Percentiles rank a stretch among this genome's conserved stretches.
Conservation (phyloP, 2,888 invertebrate genomes). For the Amblyjoppa proteus region DNA sequence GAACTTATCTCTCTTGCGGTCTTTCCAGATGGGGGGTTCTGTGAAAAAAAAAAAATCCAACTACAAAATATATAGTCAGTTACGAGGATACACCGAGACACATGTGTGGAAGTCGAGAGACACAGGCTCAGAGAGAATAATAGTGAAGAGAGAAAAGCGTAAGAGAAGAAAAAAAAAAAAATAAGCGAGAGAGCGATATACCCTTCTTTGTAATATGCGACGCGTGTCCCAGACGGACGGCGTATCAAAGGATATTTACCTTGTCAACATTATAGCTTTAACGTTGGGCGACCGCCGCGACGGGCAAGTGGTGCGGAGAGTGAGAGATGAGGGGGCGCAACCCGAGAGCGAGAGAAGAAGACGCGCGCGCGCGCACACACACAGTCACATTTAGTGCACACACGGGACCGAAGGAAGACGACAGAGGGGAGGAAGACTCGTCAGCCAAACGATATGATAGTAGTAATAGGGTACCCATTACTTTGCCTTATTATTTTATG, state of each 20-base stretch:
- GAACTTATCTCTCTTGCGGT: conserved; percentile 58
- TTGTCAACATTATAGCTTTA: conserved; percentile 80
- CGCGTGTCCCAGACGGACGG: conserved; percentile 81
- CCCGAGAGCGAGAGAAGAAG: conserved; percentile 23
- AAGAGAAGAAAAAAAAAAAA: conserved; percentile 32
- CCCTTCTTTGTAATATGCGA: conserved; percentile 70
- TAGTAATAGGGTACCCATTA: conserved; percentile 78
- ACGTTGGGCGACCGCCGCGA: conserved; percentile 52
- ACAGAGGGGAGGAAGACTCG: conserved; percentile 65
- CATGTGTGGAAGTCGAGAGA: conserved; percentile 36
- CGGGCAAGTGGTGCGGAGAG: conserved; percentile 55
- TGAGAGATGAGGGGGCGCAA: conserved; percentile 38
- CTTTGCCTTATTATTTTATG: conserved; percentile 80
- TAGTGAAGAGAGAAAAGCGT: conserved; percentile 30
- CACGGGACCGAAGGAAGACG: background rate
- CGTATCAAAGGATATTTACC: conserved; percentile 83
- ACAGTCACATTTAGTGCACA: background rate
- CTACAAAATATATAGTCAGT: conserved; percentile 53
- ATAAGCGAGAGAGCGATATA: conserved; percentile 57
- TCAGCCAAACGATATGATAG: conserved; percentile 72
- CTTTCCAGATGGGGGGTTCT: conserved; percentile 49
- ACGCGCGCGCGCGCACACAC: conserved; percentile 12
- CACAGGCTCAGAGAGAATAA: conserved; percentile 48
- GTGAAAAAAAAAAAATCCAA: conserved; percentile 58
- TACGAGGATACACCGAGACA: conserved; percentile 54